Base-by-base conservation (phyloP, 2,797 vertebrate genomes). In the Ataeniobius toweri region DNA sequence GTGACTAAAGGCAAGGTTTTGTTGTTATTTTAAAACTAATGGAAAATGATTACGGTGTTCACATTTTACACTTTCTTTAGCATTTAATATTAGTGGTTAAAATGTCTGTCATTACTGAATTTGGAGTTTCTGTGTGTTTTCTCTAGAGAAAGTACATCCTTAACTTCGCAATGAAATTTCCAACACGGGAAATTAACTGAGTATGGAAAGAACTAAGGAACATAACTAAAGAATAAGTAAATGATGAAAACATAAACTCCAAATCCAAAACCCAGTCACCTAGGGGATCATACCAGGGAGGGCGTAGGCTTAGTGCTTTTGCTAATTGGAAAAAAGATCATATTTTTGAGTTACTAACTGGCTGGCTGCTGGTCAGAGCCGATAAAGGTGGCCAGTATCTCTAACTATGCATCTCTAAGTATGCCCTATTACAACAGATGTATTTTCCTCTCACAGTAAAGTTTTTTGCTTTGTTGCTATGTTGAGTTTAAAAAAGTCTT, bases 401-500 rank as follows among this genome's bases (percentile, higher is more conserved):
- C 51, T 65, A 36, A 36, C 36, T 36, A 36, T 31, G 6, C 26
- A 26, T 61, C 59, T 31, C 5, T 28, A 20, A 36, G 14, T 63
- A 13, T 36, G 16, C 16, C 31, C 2, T 31, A 63, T 63, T 63
- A 20, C 16, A 63, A 36, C 12, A 20, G 6, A 36, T 67, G 8
- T 13, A 41, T 41, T 67, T 39, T 65, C 61, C 18, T 39, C 31
- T 26, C 36, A 65, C 16, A 65, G 31, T 20, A 7, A 63, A 63
- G 16, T 63, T 28, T 48, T 58, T 72, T 69, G 22, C 74, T 80
- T 44, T 59, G 20, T 71, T n/a, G 28, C 6, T 7, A 61, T 73
- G 67, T 55, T 75, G n/a, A 41, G 36, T 73, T 28, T 73, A 67
- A 41, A 67, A 41, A 46, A 2, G 41, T 6, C 12, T n/a, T 12